Base-by-base conservation (phyloP, 2,797 vertebrate species). In the Serranus cabrilla region DNA sequence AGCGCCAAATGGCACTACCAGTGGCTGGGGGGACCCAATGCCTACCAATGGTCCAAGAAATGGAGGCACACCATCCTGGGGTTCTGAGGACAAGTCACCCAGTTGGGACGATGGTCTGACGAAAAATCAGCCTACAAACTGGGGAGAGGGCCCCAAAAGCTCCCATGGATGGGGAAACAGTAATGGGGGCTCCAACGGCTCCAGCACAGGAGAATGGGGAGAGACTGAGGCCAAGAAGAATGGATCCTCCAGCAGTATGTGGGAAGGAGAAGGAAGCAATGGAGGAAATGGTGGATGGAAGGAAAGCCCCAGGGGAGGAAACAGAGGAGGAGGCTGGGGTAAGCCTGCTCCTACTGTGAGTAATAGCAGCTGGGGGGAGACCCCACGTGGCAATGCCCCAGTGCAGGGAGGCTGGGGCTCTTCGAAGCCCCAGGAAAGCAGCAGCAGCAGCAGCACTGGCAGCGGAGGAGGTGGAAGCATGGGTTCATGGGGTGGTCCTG, bases 11-110 rank as follows among this genome's bases (percentile, higher is more conserved):
- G 96, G 96, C 90, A 95, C 96, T 40, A 71, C 76, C 20, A 95
- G 96, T 94, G 96, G 95, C 7, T 99, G 98, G 97, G 97, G 96
- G 74, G 97, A 98, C 79, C 80, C 94, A 50, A 89, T 94, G 56
- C 74, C 96, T 76, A 91, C 92, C 92, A 96, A 90, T 94, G 95
- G 95, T 84, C 92, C 96, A 93, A 98, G 97, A 95, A 94, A 94
- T 92, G 95, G 96, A 45, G 76, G 78, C 42, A 71, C 85, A 89
- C 94, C 96, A 74, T 90, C 96, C 60, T 99, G 98, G 98, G 95
- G 95, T 86, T 96, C 96, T 84, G 97, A 97, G 87, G 96, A 98
- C 78, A 98, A 97, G 91, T 94, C 97, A 25, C 94, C 97, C 78
- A 94, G 89, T 82, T 99, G 98, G 98, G 95, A 96, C 75, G 96